These are phyloP conservation scores for Nymphalis io DNA, from an alignment of 1,140 invertebrate genomes.

Conservation along the genomic window DNA sequence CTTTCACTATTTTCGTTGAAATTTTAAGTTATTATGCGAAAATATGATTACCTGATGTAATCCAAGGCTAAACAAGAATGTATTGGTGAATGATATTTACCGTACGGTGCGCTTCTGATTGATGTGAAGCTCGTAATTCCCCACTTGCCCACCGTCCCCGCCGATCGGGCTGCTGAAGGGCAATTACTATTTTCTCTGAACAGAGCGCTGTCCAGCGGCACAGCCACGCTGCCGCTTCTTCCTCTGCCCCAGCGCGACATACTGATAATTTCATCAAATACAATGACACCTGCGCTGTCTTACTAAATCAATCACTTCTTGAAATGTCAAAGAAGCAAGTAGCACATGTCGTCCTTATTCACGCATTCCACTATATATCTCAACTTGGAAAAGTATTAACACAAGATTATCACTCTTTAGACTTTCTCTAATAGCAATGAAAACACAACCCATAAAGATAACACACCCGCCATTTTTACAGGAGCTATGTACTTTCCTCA, in stretches of 20 bases:
- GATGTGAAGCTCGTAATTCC: conserved; percentile 96
- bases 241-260: conserved; percentile 84
- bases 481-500: conserved; percentile 75
- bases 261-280: conserved; percentile 78
- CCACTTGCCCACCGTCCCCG: conserved; percentile 95
- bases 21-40: conserved; percentile 12
- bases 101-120: conserved; percentile 89
- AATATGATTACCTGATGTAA: conserved; percentile 31
- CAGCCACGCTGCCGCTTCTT: conserved; percentile 82
- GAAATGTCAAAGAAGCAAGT: conserved; percentile 69
- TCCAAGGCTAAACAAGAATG: conserved; percentile 50
- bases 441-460: conserved; percentile 80
- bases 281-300: conserved; percentile 72
- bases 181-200: conserved; percentile 94
- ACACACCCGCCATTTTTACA: conserved; percentile 81
- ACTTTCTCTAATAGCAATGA: conserved; percentile 69
- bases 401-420: conserved; percentile 43
- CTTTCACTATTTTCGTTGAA: conserved; percentile 7
- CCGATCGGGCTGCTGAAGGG: conserved; percentile 92
- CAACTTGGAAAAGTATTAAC: conserved; percentile 34
- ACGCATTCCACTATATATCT: conserved; percentile 41
- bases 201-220: conserved; percentile 83
- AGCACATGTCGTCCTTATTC: conserved; percentile 55
- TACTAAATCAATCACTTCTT: conserved; percentile 60
- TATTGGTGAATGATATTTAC: conserved; percentile 69